Evolutionary conservation across 2,888 invertebrate genomes (phyloP).

Genomic region (Schrankia costaestrigalis): DNA sequence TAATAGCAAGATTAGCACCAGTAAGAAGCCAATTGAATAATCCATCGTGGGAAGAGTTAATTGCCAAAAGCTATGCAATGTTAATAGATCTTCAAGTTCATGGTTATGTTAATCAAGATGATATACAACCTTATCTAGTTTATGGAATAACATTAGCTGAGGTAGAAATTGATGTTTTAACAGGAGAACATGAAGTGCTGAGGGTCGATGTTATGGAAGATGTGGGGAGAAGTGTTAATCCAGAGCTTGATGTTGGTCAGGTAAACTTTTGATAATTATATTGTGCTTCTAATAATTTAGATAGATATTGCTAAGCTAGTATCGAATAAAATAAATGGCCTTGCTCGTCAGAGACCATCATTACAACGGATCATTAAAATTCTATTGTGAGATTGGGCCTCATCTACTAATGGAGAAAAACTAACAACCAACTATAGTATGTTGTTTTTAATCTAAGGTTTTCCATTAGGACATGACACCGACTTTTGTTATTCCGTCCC

Average conservation of each 20-base stretch:
- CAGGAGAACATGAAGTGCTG: conserved; percentile 85
- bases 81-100: conserved; percentile 45
- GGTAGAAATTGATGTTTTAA: conserved; percentile 86
- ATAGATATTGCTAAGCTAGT: too few relatives aligned
- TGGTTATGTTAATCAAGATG: conserved; percentile 82
- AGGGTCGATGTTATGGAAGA: conserved; percentile 88
- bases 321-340: too few relatives aligned
- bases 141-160: conserved; percentile 21
- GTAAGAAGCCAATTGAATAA: conserved; percentile 50
- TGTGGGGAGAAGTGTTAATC: conserved; percentile 86
- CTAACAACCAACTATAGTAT: not conserved
- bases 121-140: conserved; percentile 8
- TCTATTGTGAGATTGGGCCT: too few relatives aligned
- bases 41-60: conserved; percentile 71
- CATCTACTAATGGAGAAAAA: too few relatives aligned
- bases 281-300: too few relatives aligned
- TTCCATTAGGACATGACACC: too few relatives aligned
- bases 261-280: conserved; percentile 35
- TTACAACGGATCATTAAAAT: too few relatives aligned
- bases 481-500: too few relatives aligned
- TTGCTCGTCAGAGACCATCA: too few relatives aligned
- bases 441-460: not conserved
- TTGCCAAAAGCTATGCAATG: conserved; percentile 55
- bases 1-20: conserved; percentile 64
- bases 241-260: conserved; percentile 88